Evolutionary conservation across 2,113 vertebrate species (phyloP).

Genomic region (Crocuta crocuta): DNA sequence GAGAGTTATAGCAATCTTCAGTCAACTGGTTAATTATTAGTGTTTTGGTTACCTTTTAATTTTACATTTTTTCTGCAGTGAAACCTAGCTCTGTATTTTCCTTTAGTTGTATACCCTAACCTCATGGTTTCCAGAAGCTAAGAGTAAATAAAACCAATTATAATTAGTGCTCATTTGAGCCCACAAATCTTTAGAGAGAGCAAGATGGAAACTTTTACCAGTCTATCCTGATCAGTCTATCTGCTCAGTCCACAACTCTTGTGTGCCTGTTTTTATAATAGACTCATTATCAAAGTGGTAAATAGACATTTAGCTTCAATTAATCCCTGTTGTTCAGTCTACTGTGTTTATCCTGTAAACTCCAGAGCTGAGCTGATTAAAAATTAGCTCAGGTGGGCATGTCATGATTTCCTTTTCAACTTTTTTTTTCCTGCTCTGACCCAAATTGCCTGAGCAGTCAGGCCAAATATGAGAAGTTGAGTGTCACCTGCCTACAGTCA

Average conservation of each 20-base stretch:
- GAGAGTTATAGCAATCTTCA: not conserved
- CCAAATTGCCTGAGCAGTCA: not conserved
- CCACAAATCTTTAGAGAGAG: slow-evolving; percentile 56
- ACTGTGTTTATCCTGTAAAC: slow-evolving; percentile 72
- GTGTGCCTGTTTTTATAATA: slow-evolving; percentile 68
- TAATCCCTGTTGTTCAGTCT: slow-evolving; percentile 69
- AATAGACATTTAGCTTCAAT: slow-evolving; percentile 73
- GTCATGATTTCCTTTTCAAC: slow-evolving; percentile 11
- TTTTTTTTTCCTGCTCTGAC: not conserved
- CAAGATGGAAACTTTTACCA: not conserved
- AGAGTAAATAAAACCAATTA: slow-evolving; percentile 60
- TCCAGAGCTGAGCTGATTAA: slow-evolving; percentile 63
- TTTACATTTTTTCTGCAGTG: slow-evolving; percentile 54
- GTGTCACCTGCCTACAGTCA: not conserved
- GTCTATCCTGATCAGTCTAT: slow-evolving; percentile 31
- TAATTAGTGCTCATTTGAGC: slow-evolving; percentile 60
- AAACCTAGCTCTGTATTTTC: slow-evolving; percentile 19
- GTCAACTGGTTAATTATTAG: slow-evolving; percentile 49
- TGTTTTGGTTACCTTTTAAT: slow-evolving; percentile 50
- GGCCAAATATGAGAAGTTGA: not conserved
- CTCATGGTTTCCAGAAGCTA: slow-evolving; percentile 8
- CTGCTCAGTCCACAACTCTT: slow-evolving; percentile 53
- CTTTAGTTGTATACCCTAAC: not conserved
- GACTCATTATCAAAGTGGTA: slow-evolving; percentile 69
- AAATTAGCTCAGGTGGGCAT: slow-evolving; percentile 57